phyloP scores from a whole-genome alignment of 1,140 invertebrate species.

The Diabrotica virgifera region DNA sequence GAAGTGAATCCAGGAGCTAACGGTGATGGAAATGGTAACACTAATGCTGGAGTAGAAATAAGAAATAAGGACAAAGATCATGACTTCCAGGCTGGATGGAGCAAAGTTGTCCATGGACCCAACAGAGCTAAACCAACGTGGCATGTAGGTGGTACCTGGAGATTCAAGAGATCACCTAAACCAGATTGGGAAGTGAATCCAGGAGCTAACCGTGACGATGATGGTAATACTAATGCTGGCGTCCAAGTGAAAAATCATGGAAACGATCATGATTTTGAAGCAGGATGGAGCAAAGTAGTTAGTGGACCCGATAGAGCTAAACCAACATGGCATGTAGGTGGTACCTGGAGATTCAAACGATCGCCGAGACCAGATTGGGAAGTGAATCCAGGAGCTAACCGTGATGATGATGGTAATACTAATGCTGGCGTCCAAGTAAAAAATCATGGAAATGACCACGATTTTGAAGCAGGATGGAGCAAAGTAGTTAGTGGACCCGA shows the following conservation, averaged over 20 bases:
- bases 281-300: slow-evolving; percentile 21
- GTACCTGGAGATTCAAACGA: neutral
- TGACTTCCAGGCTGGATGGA: no score
- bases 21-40: slow-evolving; percentile 26
- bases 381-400: slow-evolving; percentile 21
- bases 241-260: slow-evolving; percentile 24
- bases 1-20: slow-evolving; percentile 22
- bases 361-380: slow-evolving; percentile 14
- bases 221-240: no score
- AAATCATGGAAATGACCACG: slow-evolving; percentile 27
- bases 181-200: no score
- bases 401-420: slow-evolving; percentile 27
- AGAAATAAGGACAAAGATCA: no score
- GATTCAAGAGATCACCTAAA: no score
- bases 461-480: slow-evolving; percentile 26
- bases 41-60: no score
- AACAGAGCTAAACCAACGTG: no score
- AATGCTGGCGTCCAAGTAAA: slow-evolving; percentile 18
- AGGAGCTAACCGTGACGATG: no score
- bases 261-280: slow-evolving; percentile 27
- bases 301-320: slow-evolving; percentile 5
- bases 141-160: no score
- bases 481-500: slow-evolving; percentile 23
- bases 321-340: slow-evolving; percentile 10
- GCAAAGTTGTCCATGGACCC: no score